Percentiles rank a stretch among this genome's conserved stretches.
phyloP scores from a whole-genome alignment of 2,797 vertebrate genomes.

The Melopsittacus undulatus region DNA sequence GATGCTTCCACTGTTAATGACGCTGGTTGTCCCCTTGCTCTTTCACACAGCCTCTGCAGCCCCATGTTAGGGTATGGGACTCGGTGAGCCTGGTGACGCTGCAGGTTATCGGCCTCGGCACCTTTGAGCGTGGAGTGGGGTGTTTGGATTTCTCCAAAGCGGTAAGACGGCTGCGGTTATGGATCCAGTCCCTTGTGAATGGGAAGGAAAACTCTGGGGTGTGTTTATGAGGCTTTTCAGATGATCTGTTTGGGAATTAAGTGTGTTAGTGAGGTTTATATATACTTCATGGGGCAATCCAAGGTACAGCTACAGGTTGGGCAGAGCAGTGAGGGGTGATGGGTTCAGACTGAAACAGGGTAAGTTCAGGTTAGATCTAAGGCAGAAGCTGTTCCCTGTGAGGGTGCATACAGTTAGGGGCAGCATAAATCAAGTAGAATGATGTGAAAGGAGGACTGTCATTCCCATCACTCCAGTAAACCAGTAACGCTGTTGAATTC shows the following conservation, averaged over 20 bases:
- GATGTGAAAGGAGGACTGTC: not conserved
- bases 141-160: conserved; percentile 96
- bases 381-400: no score
- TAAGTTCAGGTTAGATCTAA: no score
- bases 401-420: not conserved
- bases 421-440: not conserved
- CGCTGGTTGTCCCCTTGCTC: conserved; percentile 12
- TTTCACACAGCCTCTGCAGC: conserved; percentile 85
- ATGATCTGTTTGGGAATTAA: not conserved
- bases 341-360: no score
- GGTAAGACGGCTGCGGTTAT: conserved; percentile 73
- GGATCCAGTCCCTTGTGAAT: rapidly evolving
- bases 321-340: not conserved
- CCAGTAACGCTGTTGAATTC: not conserved
- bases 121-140: conserved; percentile 95
- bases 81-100: conserved; percentile 90
- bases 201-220: not conserved
- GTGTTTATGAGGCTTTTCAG: not conserved
- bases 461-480: not conserved
- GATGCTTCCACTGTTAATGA: not conserved
- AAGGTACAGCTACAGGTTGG: not conserved
- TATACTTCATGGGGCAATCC: not conserved
- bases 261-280: not conserved
- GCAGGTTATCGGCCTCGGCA: conserved; percentile 91
- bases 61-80: conserved; percentile 96